Conservation (phyloP, 2,113 vertebrate genomes). For the Megaleporinus macrocephalus region DNA sequence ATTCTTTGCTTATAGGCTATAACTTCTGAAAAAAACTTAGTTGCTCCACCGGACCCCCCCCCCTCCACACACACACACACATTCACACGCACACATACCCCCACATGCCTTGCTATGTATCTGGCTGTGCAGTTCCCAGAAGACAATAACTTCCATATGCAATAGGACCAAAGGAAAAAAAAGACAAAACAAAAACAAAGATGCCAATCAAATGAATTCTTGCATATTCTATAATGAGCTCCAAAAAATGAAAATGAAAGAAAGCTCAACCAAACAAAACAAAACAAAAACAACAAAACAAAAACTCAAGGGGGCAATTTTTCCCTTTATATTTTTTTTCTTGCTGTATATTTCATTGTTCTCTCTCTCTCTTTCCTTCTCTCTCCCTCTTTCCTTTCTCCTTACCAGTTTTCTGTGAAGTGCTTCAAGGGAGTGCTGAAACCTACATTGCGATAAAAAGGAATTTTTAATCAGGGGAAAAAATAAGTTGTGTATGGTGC, state of each 20-base stretch:
- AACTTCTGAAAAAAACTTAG: constrained; percentile 40
- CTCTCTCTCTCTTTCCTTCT: neutral
- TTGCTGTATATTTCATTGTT: constrained; percentile 23
- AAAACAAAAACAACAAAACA: constrained; percentile 2
- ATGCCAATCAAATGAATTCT: constrained; percentile 49
- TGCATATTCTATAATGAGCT: constrained; percentile 39
- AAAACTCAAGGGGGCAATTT: constrained; percentile 37
- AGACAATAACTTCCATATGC: constrained; percentile 55
- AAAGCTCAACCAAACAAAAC: constrained; percentile 1
- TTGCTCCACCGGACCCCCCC: constrained; percentile 13
- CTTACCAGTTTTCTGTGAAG: constrained; percentile 63
- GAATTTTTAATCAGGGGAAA: constrained; percentile 85
- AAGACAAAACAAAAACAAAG: constrained; percentile 65
- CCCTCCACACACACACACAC: constrained; percentile 16
- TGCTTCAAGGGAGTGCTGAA: constrained; percentile 75
- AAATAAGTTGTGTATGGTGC: constrained; percentile 75
- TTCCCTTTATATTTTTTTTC: neutral
- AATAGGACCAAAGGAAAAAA: constrained; percentile 45
- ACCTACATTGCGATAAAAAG: constrained; percentile 85
- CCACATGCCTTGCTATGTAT: constrained; percentile 28
- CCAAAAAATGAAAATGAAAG: constrained; percentile 23
- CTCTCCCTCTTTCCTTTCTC: constrained; percentile 1
- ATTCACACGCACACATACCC: constrained; percentile 19
- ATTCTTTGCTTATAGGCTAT: constrained; percentile 22
- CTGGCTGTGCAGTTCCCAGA: constrained; percentile 39